These are phyloP conservation scores for Hydrotaea diabolus DNA, from an alignment of 2,888 invertebrate genomes.

Conservation along the genomic window DNA sequence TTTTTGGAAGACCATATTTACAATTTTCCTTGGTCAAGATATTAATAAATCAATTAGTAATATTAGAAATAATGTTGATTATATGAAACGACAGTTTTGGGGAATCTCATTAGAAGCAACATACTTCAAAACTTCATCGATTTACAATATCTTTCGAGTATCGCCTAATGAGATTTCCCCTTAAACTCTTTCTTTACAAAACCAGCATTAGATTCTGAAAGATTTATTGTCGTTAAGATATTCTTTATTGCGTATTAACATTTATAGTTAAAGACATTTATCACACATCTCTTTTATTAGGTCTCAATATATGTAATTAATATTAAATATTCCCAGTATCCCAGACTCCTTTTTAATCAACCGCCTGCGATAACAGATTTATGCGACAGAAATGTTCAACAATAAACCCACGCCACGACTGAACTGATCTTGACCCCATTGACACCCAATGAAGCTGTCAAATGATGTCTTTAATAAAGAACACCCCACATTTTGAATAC, in stretches of 20 bases:
- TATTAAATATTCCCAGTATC: background rate
- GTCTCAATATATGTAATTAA: background rate
- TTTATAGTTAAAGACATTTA: background rate
- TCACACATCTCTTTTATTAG: constrained; percentile 6
- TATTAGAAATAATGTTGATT: no score
- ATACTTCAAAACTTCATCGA: no score
- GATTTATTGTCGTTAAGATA: background rate
- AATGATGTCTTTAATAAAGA: constrained; percentile 15
- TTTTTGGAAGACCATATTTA: no score
- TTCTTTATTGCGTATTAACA: constrained; percentile 20
- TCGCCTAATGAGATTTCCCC: background rate
- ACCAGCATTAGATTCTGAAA: background rate
- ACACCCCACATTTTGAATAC: background rate
- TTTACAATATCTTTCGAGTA: background rate
- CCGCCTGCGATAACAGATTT: constrained; percentile 57
- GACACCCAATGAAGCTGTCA: constrained; percentile 64
- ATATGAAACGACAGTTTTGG: no score
- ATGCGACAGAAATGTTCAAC: background rate
- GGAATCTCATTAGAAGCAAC: no score
- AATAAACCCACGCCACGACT: constrained; percentile 51
- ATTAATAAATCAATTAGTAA: no score
- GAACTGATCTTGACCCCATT: constrained; percentile 56
- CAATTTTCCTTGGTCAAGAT: no score
- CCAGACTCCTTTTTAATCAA: constrained; percentile 23
- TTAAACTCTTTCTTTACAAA: background rate